Evolutionary conservation across 2,888 invertebrate genomes (phyloP), one percentile per base, ranked within the genome.

Genomic region (Stenurella melanura): DNA sequence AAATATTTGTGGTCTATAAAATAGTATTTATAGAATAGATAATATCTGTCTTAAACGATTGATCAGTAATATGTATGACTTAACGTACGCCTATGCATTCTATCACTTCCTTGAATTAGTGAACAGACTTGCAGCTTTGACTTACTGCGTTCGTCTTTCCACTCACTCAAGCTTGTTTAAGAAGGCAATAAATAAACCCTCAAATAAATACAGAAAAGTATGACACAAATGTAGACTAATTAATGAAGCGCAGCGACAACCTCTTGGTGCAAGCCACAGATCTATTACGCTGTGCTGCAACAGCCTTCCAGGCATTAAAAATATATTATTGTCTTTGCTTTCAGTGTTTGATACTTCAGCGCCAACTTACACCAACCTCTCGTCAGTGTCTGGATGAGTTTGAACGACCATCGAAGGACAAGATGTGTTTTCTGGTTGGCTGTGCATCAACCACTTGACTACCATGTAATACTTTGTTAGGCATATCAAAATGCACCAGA

Each of bases 401-500:
- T 50, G 50, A 58, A 58, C 19, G 58, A 58, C 58, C 58, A 18
- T 21, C 19, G 58, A 58, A 58, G 58, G 19, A 18, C 21, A 21
- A 21, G 58, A 58, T 58, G 58, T 21, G 58, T 58, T 58, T 58
- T 58, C 58, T 58, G 21, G 19, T 58, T 21, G 10, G 21, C 21
- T 21, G 58, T 58, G 58, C 58, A 58, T 21, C 58, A 21, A 19
- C 58, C 21, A 58, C 58, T 58, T 15, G 58, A 19, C 19, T 58
- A 21, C 19, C 10, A 58, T 12, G 19, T 54, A 19, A 1, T 26
- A 67, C 67, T 67, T 26, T 67, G 67, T 67, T 67, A 57, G 17
- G 57, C 18, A 12, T 54, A 54, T 26, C 54, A 50, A 54, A 54
- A 58, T 54, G 42, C 61, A 71, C 57, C 71, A 71, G 71, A 71